Base-by-base conservation (phyloP, 2,888 invertebrate genomes). In the Epirrhoe alternata region DNA sequence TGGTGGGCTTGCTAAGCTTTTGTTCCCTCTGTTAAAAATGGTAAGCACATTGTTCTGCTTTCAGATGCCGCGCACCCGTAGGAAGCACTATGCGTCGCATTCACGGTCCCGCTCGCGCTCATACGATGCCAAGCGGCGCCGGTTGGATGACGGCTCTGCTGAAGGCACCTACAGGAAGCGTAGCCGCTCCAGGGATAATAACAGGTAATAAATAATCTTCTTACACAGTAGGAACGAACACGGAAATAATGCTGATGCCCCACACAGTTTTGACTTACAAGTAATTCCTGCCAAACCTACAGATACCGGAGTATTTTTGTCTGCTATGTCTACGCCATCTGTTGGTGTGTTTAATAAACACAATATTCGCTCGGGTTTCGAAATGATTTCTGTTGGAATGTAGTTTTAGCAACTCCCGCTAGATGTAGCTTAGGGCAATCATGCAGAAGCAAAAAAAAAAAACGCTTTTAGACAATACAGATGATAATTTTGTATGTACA, bases 41-140 rank as follows among this genome's bases (percentile, higher is more conserved):
- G 17, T 54, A 59, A 49, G 14, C n/a, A 14, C 6, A 0, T 63
- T 64, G 61, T 69, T 61, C 72, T 73, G 61, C 64, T 83, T 79
- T n/a, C 93, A 97, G 97, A 97, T 97, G 97, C 97, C 97, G 83
- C 95, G 97, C 79, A 96, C 96, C 74, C 95, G 97, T 79, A 96
- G 97, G 94, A 96, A 97, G 92, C 96, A 97, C 86, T 96, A 96
- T 83, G 95, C 95, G 57, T 95, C 95, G 45, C 95, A 93, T 73
- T 94, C 95, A 57, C 86, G 94, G 66, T 95, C 95, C 0, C 89
- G 94, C 50, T 94, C 94, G 10, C 84, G 94, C 65, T 93, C 94
- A 0, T 93, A 94, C 76, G 96, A 95, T 78, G 94, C 95, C 71
- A 97, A 97, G 87, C 94, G 96, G 72, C 94, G 97, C 74, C 95